These are phyloP conservation scores for Trypoxylus dichotomus DNA, from an alignment of 1,140 invertebrate genomes.

Conservation along the genomic window DNA sequence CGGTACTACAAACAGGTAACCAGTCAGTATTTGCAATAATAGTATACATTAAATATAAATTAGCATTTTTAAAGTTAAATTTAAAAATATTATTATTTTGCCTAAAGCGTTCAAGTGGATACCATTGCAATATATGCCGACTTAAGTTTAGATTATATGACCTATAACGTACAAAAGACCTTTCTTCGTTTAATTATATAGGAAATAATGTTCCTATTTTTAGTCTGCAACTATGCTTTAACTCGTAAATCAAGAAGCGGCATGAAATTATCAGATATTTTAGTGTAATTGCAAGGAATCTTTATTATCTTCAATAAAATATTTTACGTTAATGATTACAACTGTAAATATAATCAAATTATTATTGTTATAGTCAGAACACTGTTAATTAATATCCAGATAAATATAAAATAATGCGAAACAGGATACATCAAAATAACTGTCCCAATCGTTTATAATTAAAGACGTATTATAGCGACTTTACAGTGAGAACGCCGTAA, in stretches of 20 bases:
- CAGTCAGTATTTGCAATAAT: too few species aligned
- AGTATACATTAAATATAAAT: too few species aligned
- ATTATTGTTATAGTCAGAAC: neutral
- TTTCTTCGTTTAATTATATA: too few species aligned
- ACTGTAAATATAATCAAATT: slow-evolving; percentile 3
- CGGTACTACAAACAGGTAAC: too few species aligned
- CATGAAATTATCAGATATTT: neutral
- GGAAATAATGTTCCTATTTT: neutral
- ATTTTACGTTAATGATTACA: neutral
- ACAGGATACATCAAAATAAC: neutral
- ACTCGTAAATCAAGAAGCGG: neutral
- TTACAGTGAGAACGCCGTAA: neutral
- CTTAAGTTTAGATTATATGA: too few species aligned
- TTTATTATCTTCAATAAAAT: neutral
- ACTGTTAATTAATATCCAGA: neutral
- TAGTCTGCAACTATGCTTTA: neutral
- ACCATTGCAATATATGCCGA: too few species aligned
- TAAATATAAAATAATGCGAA: neutral
- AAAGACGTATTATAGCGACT: neutral
- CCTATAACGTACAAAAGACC: too few species aligned
- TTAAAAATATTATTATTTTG: too few species aligned
- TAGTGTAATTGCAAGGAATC: neutral
- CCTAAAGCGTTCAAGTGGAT: too few species aligned
- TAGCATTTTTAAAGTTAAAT: too few species aligned
- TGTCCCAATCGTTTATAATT: neutral